A percentile compares a stretch with the other conserved stretches of the same genome.
These are phyloP conservation scores for Folsomia manolachei DNA, from an alignment of 2,888 invertebrate genomes.

Conservation along the genomic window DNA sequence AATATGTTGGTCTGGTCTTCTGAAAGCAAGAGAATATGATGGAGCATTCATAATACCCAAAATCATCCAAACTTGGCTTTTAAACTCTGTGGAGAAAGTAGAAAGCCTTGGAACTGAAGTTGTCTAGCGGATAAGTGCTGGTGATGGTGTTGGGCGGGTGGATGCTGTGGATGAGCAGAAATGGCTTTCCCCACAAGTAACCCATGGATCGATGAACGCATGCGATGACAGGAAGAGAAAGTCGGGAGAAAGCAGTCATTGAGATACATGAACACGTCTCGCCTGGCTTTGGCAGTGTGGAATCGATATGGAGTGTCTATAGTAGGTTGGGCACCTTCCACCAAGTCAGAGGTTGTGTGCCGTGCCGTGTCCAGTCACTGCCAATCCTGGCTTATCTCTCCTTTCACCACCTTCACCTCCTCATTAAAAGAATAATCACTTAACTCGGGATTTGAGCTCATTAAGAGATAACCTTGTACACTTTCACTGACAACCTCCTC, in stretches of 20 bases:
- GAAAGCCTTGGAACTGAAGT: background rate
- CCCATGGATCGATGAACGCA: conserved; percentile 13
- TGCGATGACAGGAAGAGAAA: conserved; percentile 18
- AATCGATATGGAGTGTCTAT: conserved; percentile 32
- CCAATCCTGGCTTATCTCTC: too few relatives aligned
- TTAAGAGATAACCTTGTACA: too few relatives aligned
- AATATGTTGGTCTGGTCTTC: too few relatives aligned
- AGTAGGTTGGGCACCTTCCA: conserved; percentile 30
- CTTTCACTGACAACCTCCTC: too few relatives aligned
- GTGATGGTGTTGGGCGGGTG: background rate
- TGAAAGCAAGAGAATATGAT: too few relatives aligned
- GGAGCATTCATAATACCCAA: too few relatives aligned
- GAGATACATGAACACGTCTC: background rate
- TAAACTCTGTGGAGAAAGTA: background rate
- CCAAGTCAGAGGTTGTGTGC: background rate
- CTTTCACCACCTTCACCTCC: background rate
- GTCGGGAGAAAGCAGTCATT: conserved; percentile 13
- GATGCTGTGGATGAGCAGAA: too few relatives aligned
- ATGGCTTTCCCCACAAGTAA: conserved; percentile 10
- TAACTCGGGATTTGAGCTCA: background rate
- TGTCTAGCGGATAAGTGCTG: background rate
- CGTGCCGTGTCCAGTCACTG: background rate
- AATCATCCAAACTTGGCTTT: too few relatives aligned
- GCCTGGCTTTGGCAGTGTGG: too few relatives aligned
- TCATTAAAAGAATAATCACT: background rate